A percentile compares a stretch with the other conserved stretches of the same genome.
These are phyloP conservation scores for Stenchaetothrips biformis DNA, from an alignment of 2,888 invertebrate species.

Conservation along the genomic window DNA sequence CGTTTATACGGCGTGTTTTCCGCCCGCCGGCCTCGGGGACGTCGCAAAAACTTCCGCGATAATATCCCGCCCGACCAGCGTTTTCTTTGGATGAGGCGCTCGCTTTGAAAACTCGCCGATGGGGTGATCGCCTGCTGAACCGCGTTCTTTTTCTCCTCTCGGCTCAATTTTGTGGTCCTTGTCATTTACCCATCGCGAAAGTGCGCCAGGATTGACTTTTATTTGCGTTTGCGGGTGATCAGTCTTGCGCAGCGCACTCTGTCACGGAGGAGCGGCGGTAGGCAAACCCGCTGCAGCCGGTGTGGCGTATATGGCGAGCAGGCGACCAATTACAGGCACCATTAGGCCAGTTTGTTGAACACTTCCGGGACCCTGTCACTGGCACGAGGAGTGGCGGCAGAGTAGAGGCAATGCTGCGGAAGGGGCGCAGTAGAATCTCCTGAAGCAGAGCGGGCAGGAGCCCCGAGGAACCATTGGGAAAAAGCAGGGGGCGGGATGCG, in stretches of 20 bases:
- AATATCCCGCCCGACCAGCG: too few species aligned
- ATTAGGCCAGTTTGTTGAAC: background rate
- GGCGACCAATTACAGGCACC: background rate
- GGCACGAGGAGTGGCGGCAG: background rate
- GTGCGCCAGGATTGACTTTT: too few species aligned
- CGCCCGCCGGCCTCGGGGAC: too few species aligned
- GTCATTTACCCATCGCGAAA: too few species aligned
- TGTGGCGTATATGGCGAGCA: background rate
- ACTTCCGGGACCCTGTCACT: background rate
- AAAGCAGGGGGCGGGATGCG: background rate
- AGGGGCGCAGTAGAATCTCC: background rate
- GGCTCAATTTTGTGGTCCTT: too few species aligned
- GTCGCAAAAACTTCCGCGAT: too few species aligned
- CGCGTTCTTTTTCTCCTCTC: too few species aligned
- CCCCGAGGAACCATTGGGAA: background rate
- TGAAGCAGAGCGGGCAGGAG: background rate
- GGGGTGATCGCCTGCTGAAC: too few species aligned
- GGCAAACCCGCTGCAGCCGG: too few species aligned
- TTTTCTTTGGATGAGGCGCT: too few species aligned
- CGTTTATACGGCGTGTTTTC: too few species aligned
- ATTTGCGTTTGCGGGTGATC: background rate
- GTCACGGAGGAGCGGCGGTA: background rate
- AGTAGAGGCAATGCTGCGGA: constrained; percentile 1
- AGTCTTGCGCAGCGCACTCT: background rate
- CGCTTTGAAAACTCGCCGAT: too few species aligned